phyloP scores from a whole-genome alignment of 2,888 invertebrate genomes.

The Lasiommata megera region DNA sequence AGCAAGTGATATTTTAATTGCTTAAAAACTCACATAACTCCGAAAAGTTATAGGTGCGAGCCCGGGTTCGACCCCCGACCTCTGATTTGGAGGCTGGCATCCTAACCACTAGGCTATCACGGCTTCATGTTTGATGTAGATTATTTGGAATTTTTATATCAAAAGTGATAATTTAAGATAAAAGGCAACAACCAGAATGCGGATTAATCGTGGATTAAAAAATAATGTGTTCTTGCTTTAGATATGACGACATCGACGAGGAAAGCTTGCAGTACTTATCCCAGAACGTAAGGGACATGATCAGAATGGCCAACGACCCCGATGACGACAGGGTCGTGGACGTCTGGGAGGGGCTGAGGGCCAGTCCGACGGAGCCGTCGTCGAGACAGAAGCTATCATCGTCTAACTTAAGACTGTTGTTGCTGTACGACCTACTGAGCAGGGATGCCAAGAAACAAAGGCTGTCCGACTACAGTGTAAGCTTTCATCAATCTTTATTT shows the following conservation, averaged over 20 bases:
- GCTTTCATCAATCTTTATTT: no score
- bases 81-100: no score
- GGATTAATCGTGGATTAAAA: no score
- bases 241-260: slow-evolving; percentile 53
- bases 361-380: slow-evolving; percentile 51
- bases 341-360: slow-evolving; percentile 59
- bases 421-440: slow-evolving; percentile 84
- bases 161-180: no score
- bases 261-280: slow-evolving; percentile 71
- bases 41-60: no score
- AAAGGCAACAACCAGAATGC: not conserved
- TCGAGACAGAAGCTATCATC: slow-evolving; percentile 80
- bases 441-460: slow-evolving; percentile 84
- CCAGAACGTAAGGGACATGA: slow-evolving; percentile 64
- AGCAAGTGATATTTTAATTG: no score
- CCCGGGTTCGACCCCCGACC: no score
- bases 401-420: slow-evolving; percentile 81
- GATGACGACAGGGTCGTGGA: slow-evolving; percentile 61
- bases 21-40: no score
- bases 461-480: slow-evolving; percentile 82
- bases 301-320: slow-evolving; percentile 62
- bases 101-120: no score
- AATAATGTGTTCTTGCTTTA: not conserved
- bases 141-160: no score
- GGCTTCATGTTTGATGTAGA: no score